Conservation (phyloP, 2,113 vertebrate species). For the Salvator merianae region DNA sequence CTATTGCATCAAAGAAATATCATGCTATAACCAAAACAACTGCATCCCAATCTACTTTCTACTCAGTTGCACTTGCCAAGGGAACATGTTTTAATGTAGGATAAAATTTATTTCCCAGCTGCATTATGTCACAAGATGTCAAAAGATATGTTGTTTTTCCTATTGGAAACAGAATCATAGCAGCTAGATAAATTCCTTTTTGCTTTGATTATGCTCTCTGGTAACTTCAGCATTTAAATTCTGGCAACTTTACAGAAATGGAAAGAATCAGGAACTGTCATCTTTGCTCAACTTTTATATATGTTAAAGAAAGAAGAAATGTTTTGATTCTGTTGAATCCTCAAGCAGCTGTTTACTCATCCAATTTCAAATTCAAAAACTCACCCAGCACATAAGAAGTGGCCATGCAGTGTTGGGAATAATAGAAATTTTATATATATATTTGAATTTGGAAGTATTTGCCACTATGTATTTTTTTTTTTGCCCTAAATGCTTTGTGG, state of each 20-base stretch:
- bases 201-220: constrained; percentile 51
- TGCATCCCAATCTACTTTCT: constrained; percentile 42
- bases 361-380: too few relatives aligned
- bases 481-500: not conserved
- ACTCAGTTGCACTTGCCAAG: constrained; percentile 32
- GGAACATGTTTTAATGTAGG: constrained; percentile 47
- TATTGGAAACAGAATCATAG: constrained; percentile 40
- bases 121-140: constrained; percentile 50
- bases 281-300: not conserved
- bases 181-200: constrained; percentile 54
- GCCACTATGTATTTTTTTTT: not conserved
- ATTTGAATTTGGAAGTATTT: accelerated
- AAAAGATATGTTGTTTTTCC: constrained; percentile 40
- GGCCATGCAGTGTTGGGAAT: not conserved
- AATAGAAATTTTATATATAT: too few relatives aligned
- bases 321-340: not conserved
- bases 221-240: constrained; percentile 52
- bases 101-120: constrained; percentile 50
- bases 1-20: constrained; percentile 17
- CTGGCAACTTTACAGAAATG: not conserved
- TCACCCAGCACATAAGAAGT: too few relatives aligned
- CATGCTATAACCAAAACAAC: not conserved
- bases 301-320: not conserved
- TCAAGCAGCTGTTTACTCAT: not conserved
- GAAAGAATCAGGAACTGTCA: constrained; percentile 52